Base-by-base conservation (phyloP, 2,113 vertebrate species). In the Cairina moschata region DNA sequence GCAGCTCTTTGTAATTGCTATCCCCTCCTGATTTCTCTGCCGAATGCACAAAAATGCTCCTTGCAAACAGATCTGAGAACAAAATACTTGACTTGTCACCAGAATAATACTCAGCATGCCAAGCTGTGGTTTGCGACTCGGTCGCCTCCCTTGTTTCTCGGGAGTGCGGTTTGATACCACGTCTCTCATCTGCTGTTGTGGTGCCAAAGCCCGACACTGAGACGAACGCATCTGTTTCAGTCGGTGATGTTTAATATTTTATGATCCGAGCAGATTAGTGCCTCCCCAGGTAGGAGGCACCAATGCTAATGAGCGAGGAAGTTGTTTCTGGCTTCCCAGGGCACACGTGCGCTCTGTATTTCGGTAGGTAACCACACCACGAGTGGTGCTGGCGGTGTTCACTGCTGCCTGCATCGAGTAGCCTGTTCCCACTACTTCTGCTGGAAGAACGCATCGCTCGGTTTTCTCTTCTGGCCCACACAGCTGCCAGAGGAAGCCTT, bases 181-280 rank as follows among this genome's bases (percentile, higher is more conserved):
- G 50, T 66, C 54, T 95, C 65, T 80, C 4, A 5, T 93, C 94
- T 95, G 32, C 68, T 83, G 87, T 80, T 96, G 55, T 2, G 17
- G 84, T 90, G 69, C 78, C 56, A 83, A 78, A 82, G 83, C 65
- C 73, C 69, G 74, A 94, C 54, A 48, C 54, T 8, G 31, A 65
- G 65, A 93, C 65, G 82, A 91, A 63, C 32, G 46, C 86, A 93
- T 68, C 91, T 88, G 71, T 50, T 81, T 94, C 67, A 69, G 0
- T 22, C 31, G 20, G 34, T 26, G 46, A 22, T 54, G 40, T 88
- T 98, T 95, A 97, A 97, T 97, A 97, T 97, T 97, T 97, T 86
- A 98, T 96, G 91, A 97, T 55, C 54, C 48, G 86, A 83, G 83
- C 89, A 85, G 81, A 89, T 96, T 91, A 92, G 93, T 87, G 91